A percentile compares a stretch with the other conserved stretches of the same genome.
Conservation (phyloP, 2,888 invertebrate species). For the Himalopsyche kuldschensis region DNA sequence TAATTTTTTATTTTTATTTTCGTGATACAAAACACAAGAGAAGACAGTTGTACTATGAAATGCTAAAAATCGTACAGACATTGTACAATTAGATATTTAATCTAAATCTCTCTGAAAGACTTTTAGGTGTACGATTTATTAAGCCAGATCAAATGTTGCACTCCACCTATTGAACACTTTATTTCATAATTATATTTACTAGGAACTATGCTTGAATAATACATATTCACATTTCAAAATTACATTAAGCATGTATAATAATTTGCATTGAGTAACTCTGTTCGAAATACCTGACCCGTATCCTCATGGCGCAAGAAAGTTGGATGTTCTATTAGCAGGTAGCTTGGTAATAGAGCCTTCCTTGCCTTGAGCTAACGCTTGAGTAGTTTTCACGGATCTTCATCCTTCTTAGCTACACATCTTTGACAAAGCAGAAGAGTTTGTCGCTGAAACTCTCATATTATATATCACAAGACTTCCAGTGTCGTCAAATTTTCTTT, state of each 20-base stretch:
- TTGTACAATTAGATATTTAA: no score
- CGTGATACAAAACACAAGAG: no score
- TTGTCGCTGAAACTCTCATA: background rate
- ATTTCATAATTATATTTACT: no score
- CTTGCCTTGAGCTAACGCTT: conserved; percentile 6
- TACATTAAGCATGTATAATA: background rate
- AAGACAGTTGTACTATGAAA: no score
- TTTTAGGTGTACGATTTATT: no score
- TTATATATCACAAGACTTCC: conserved; percentile 7
- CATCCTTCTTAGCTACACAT: background rate
- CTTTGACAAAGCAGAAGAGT: conserved; percentile 1
- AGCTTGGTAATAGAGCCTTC: background rate
- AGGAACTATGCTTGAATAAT: no score
- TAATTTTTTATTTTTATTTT: no score
- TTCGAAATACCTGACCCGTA: background rate
- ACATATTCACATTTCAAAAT: background rate
- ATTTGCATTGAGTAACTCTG: background rate
- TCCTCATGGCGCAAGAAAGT: background rate
- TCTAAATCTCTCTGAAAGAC: no score
- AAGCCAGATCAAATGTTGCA: no score
- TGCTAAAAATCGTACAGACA: no score
- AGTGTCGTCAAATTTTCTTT: background rate
- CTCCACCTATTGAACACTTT: no score
- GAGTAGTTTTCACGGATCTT: background rate
- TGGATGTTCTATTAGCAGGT: conserved; percentile 3